These are phyloP conservation scores for Cepphus grylle DNA, from an alignment of 2,113 vertebrate genomes.

Conservation along the genomic window DNA sequence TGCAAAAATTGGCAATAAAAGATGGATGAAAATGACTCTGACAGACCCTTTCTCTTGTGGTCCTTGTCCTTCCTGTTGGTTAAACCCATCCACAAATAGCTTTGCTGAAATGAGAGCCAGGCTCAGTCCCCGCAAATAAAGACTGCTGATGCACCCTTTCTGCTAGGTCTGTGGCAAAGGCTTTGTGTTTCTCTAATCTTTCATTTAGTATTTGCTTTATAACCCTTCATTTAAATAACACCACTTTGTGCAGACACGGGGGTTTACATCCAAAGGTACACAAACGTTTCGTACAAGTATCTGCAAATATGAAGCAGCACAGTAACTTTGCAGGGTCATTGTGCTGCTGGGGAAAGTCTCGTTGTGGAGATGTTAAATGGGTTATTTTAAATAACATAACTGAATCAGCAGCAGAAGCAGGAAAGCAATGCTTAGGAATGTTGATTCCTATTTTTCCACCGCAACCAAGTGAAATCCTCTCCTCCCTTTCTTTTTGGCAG, in stretches of 20 bases:
- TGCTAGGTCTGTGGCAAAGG: not conserved
- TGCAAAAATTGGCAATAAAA: not conserved
- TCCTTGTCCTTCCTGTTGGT: not conserved
- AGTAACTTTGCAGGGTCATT: not conserved
- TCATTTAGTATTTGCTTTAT: not conserved
- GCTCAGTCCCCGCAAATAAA: conserved; percentile 5
- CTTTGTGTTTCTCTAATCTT: conserved; percentile 19
- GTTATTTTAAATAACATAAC: not conserved
- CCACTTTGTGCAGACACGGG: not conserved
- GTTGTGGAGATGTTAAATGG: not conserved
- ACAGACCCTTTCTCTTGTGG: conserved; percentile 34
- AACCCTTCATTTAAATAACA: not conserved
- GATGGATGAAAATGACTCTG: conserved; percentile 17
- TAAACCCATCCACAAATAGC: not conserved
- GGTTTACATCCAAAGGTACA: not conserved
- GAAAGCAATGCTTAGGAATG: not conserved
- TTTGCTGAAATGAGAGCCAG: not conserved
- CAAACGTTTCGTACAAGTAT: not conserved
- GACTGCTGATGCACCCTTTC: not conserved
- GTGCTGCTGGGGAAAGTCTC: not conserved
- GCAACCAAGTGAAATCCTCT: not conserved
- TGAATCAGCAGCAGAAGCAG: not conserved
- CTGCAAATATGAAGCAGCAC: not conserved
- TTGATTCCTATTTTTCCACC: not conserved
- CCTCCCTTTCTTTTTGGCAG: not conserved